Evolutionary conservation across 2,888 invertebrate species (phyloP), one percentile per base, ranked within the genome.

Genomic region (Clitarchus hookeri): DNA sequence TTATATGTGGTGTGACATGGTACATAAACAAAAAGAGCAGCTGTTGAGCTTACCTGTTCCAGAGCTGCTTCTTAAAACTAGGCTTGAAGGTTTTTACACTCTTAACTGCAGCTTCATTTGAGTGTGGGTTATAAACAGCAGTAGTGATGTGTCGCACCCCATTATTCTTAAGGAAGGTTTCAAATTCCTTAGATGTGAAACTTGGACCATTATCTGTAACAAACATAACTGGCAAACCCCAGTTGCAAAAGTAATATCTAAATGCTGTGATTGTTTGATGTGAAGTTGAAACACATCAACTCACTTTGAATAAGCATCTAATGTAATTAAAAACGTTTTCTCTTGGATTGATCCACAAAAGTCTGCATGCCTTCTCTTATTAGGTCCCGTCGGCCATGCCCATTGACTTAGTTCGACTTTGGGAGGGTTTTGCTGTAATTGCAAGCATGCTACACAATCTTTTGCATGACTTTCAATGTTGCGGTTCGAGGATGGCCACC

Each of bases 271-370:
- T 27, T 13, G 65, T 84, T 25, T 65, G 27, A 19, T 19, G 36
- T 77, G 27, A 26, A 11, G 78, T n/a, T 54, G 8, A 16, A 65
- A 0, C 4, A 44, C 44, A 19, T 85, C 44, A 0, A 79, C n/a
- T 16, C 44, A 85, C 65, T 82, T 79, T 0, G 85, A 79, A 13
- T 27, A 23, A n/a, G 85, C 79, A 44, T 85, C 82, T 9, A 79
- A 23, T 26, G 44, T 48, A 6, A 85, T 26, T 13, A 85, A 44
- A 44, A 25, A 85, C 13, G 9, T 80, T 44, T 44, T 80, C 16
- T 26, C 53, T 12, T 19, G 44, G n/a, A 85, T n/a, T 0, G 79
- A 13, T n/a, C 85, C 44, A 12, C n/a, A 44, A 44, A 44, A 80
- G 82, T 82, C 80, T 9, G 79, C 44, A n/a, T 85, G 44, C 36